phyloP scores from a whole-genome alignment of 1,140 invertebrate genomes.

The Liolophura sinensis region DNA sequence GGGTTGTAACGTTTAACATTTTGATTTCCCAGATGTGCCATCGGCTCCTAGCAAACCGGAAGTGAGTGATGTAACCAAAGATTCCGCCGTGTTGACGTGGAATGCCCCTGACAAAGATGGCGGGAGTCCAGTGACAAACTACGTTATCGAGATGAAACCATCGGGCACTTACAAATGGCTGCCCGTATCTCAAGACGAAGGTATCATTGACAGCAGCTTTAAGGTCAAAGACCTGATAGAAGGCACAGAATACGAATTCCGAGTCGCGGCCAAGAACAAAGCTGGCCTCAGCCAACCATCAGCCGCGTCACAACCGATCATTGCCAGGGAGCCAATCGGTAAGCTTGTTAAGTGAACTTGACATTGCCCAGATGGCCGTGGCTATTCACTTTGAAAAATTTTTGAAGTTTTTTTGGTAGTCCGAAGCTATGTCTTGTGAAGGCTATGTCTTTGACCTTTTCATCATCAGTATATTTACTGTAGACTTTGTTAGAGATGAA shows the following conservation, averaged over 20 bases:
- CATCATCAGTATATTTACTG: too few species aligned
- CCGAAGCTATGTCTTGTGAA: too few species aligned
- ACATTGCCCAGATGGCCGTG: too few species aligned
- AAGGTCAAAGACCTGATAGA: conserved; percentile 74
- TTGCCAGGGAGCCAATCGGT: conserved; percentile 66
- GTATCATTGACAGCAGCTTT: conserved; percentile 57
- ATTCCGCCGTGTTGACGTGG: conserved; percentile 88
- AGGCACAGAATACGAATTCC: conserved; percentile 96
- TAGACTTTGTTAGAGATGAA: too few species aligned
- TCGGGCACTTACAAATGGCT: conserved; percentile 66
- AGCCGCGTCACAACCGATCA: conserved; percentile 68
- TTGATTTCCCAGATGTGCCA: conserved; percentile 66
- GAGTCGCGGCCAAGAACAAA: conserved; percentile 95
- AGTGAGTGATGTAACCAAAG: conserved; percentile 87
- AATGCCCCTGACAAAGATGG: conserved; percentile 87
- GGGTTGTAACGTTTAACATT: conserved; percentile 83
- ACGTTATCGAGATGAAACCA: conserved; percentile 94
- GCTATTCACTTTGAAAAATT: too few species aligned
- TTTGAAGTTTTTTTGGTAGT: too few species aligned
- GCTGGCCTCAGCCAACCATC: conserved; percentile 89
- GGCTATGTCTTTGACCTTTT: too few species aligned
- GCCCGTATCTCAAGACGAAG: conserved; percentile 68
- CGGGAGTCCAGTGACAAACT: conserved; percentile 91
- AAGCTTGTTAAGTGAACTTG: conserved; percentile 12
- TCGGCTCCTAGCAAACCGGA: conserved; percentile 64